Conservation (phyloP, 2,113 vertebrate species). For the Willisornis vidua region DNA sequence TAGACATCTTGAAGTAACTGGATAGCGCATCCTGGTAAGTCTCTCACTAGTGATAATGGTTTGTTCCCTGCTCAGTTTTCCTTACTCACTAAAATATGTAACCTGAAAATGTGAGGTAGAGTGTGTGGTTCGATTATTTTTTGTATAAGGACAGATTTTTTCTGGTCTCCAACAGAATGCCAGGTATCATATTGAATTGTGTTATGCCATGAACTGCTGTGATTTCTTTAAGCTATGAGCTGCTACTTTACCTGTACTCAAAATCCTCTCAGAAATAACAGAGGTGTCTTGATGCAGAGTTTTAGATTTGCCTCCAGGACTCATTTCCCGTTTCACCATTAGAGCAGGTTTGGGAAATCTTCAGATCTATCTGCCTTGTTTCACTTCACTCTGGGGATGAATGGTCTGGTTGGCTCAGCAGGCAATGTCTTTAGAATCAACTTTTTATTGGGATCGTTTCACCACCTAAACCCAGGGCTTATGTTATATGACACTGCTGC, state of each 20-base stretch:
- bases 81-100: not conserved
- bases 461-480: not conserved
- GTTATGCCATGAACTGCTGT: not conserved
- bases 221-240: not conserved
- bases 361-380: not conserved
- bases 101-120: not conserved
- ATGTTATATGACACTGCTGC: not conserved
- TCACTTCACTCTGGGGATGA: not conserved
- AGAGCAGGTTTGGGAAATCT: not conserved
- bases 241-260: not conserved
- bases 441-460: not conserved
- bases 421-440: not conserved
- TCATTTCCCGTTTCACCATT: not conserved
- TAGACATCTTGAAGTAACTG: not conserved
- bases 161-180: not conserved
- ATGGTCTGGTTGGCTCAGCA: not conserved
- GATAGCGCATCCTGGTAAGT: slow-evolving; percentile 4
- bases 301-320: not conserved
- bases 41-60: not conserved
- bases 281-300: not conserved
- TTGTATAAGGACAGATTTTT: not conserved
- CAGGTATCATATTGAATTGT: not conserved
- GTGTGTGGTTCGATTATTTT: not conserved
- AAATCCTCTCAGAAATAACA: not conserved
- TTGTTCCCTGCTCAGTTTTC: not conserved